phyloP scores from a whole-genome alignment of 1,140 invertebrate species.

The Drosophila subobscura region DNA sequence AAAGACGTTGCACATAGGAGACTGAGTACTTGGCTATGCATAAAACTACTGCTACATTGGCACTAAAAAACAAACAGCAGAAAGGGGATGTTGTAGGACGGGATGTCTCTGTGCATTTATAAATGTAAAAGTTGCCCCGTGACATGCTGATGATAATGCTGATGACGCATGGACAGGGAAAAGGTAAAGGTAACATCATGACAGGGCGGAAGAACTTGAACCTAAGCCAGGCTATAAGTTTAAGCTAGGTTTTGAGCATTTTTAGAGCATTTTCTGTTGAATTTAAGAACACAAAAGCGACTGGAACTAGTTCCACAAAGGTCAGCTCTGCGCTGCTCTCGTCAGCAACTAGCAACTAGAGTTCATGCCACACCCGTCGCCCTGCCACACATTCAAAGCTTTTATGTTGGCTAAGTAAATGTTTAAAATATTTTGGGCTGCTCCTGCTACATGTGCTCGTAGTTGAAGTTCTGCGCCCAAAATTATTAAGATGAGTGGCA shows the following conservation, averaged over 20 bases:
- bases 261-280: neutral
- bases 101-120: conserved; percentile 31
- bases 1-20: conserved; percentile 68
- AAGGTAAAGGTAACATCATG: conserved; percentile 58
- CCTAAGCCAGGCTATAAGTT: neutral
- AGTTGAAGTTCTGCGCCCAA: conserved; percentile 74
- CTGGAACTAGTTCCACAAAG: conserved; percentile 46
- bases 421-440: conserved; percentile 69
- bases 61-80: conserved; percentile 79
- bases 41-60: conserved; percentile 80
- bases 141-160: conserved; percentile 58
- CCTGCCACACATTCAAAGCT: conserved; percentile 24
- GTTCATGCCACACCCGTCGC: neutral
- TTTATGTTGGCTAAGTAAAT: conserved; percentile 72
- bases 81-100: conserved; percentile 46
- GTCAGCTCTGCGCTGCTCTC: conserved; percentile 8
- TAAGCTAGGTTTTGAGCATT: too few species aligned
- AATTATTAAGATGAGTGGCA: conserved; percentile 83
- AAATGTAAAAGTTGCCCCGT: conserved; percentile 45
- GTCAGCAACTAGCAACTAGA: conserved; percentile 13
- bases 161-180: conserved; percentile 63
- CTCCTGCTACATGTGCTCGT: conserved; percentile 44
- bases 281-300: conserved; percentile 24
- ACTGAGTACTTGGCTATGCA: conserved; percentile 75
- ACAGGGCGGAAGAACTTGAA: conserved; percentile 47